Evolutionary conservation across 2,113 vertebrate species (phyloP).

Genomic region (Aleadryas rufinucha): DNA sequence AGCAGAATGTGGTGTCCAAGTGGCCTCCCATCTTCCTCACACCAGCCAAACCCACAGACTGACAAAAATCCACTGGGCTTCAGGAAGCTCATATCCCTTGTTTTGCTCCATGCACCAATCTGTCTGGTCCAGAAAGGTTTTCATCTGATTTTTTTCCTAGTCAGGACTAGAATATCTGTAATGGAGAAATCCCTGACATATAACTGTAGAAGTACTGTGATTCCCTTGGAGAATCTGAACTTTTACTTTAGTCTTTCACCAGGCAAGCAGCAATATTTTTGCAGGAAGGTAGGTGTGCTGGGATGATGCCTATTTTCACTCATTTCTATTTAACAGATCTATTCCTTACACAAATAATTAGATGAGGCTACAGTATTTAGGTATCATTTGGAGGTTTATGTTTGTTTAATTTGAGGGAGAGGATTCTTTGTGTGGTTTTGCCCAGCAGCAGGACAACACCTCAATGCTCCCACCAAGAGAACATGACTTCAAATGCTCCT

Average conservation of each 20-base stretch:
- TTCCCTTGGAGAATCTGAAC: not conserved
- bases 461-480: not conserved
- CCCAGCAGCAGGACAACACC: not conserved
- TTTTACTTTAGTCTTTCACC: not conserved
- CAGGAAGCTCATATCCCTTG: fast-evolving
- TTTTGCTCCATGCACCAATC: not conserved
- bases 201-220: not conserved
- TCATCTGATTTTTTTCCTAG: not conserved
- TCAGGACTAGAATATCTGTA: not conserved
- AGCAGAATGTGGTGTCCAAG: not conserved
- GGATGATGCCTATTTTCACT: not conserved
- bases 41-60: fast-evolving
- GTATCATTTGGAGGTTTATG: not conserved
- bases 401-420: not conserved
- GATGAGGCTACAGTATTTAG: not conserved
- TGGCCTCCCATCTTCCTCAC: not conserved
- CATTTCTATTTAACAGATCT: not conserved
- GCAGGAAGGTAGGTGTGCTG: not conserved
- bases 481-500: not conserved
- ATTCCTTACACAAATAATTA: not conserved
- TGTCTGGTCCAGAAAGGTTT: not conserved
- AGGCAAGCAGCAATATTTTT: not conserved
- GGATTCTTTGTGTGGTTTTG: not conserved
- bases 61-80: fast-evolving
- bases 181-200: fast-evolving